Conservation (phyloP, 1,140 invertebrate species). For the Drosophila leontia region DNA sequence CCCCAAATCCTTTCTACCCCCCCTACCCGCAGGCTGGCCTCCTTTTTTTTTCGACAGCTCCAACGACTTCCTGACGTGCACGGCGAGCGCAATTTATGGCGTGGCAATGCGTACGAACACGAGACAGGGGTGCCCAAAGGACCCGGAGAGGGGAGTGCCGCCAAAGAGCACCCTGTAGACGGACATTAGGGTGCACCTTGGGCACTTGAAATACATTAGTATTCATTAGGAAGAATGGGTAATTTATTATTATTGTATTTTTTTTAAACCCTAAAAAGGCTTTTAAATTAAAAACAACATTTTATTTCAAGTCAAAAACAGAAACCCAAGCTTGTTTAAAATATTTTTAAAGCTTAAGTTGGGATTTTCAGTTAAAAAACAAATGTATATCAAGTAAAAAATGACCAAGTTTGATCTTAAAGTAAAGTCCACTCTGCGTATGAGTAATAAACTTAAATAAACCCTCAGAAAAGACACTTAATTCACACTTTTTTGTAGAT, state of each 20-base stretch:
- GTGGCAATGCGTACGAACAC: conserved; percentile 34
- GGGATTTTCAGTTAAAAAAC: background rate
- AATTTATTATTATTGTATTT: background rate
- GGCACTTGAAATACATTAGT: conserved; percentile 20
- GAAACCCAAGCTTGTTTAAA: background rate
- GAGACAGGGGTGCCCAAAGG: background rate
- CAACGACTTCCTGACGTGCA: conserved; percentile 60
- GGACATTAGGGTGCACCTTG: conserved; percentile 6
- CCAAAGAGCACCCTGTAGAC: conserved; percentile 13
- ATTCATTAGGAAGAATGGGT: conserved; percentile 18
- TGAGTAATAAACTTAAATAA: background rate
- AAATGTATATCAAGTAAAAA: background rate
- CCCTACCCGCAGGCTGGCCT: background rate
- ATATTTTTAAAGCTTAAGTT: too few relatives aligned
- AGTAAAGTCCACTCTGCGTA: background rate
- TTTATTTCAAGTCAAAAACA: background rate
- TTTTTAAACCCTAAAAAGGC: background rate
- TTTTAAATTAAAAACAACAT: background rate
- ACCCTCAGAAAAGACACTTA: background rate
- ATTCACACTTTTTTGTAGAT: background rate
- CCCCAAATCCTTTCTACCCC: background rate
- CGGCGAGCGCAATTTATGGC: conserved; percentile 58
- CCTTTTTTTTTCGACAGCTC: conserved; percentile 29
- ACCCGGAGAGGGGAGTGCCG: conserved; percentile 6
- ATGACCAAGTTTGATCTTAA: background rate